Percentiles rank a stretch among this genome's conserved stretches.
Evolutionary conservation across 2,113 vertebrate genomes (phyloP).

Genomic region (Calonectris borealis): DNA sequence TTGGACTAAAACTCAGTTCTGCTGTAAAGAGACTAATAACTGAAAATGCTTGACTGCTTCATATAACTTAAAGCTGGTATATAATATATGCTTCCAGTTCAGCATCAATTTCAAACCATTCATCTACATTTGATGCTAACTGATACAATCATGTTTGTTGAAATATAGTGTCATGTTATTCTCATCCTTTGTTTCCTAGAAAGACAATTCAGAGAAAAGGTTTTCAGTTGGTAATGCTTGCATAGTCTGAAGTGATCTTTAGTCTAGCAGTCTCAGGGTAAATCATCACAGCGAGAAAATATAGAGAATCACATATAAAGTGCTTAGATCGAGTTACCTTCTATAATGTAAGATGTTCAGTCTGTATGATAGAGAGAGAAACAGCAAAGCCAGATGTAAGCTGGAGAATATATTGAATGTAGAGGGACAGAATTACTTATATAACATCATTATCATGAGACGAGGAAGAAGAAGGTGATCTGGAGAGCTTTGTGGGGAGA

Average conservation of each 20-base stretch:
- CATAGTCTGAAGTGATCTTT: not conserved
- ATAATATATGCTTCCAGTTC: not conserved
- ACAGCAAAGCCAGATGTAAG: not conserved
- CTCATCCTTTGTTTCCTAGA: not conserved
- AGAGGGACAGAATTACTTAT: not conserved
- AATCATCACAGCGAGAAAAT: not conserved
- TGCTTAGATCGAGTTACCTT: not conserved
- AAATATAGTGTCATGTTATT: not conserved
- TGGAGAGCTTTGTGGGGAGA: not conserved
- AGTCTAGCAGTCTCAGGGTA: not conserved
- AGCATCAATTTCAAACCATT: not conserved
- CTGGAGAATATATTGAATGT: not conserved
- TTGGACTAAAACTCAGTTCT: not conserved
- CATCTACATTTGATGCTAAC: not conserved
- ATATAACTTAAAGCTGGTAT: not conserved
- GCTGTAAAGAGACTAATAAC: not conserved
- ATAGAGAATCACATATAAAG: not conserved
- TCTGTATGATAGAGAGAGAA: not conserved
- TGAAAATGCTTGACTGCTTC: not conserved
- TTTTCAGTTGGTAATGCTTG: not conserved
- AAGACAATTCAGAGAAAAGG: not conserved
- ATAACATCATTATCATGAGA: not conserved
- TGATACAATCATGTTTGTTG: not conserved
- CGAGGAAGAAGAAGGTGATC: not conserved
- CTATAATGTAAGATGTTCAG: not conserved